A percentile compares a stretch with the other conserved stretches of the same genome.
These are phyloP conservation scores for Montipora sp. DNA, from an alignment of 64 coral and sea anemone species.

Conservation along the genomic window DNA sequence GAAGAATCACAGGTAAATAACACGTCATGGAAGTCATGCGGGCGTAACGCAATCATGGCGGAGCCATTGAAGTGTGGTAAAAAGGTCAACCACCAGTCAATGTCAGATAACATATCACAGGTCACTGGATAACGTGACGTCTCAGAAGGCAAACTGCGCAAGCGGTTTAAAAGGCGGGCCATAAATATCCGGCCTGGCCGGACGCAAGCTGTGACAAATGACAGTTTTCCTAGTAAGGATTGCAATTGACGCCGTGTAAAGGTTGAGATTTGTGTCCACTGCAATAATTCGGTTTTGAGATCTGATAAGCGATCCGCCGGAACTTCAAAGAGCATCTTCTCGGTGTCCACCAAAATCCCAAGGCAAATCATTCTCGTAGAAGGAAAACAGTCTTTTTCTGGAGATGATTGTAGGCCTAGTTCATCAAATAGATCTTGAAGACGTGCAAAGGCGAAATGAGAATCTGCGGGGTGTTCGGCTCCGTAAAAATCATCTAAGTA, in stretches of 20 bases:
- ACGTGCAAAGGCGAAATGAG: constrained; percentile 23
- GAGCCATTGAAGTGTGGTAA: constrained; percentile 15
- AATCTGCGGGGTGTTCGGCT: not conserved
- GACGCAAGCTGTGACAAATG: not conserved
- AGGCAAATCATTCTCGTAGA: not conserved
- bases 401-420: constrained; percentile 36
- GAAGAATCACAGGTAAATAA: not conserved
- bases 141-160: constrained; percentile 11
- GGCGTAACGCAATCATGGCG: not conserved
- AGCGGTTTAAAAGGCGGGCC: not conserved
- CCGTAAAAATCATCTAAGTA: constrained; percentile 54
- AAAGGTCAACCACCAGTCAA: not conserved
- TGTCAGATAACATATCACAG: not conserved
- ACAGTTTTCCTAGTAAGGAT: constrained; percentile 34
- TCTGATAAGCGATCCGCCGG: not conserved
- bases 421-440: constrained; percentile 2
- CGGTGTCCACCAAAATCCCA: constrained; percentile 15
- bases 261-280: not conserved
- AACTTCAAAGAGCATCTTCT: constrained; percentile 5
- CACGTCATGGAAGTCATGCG: not conserved
- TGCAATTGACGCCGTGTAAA: constrained; percentile 30
- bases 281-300: not conserved
- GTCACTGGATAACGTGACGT: not conserved
- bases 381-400: too few relatives aligned
- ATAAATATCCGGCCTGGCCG: too few relatives aligned